Evolutionary conservation across 2,113 vertebrate genomes (phyloP), one percentile per base, ranked within the genome.

Genomic region (Lampris megalopsis): DNA sequence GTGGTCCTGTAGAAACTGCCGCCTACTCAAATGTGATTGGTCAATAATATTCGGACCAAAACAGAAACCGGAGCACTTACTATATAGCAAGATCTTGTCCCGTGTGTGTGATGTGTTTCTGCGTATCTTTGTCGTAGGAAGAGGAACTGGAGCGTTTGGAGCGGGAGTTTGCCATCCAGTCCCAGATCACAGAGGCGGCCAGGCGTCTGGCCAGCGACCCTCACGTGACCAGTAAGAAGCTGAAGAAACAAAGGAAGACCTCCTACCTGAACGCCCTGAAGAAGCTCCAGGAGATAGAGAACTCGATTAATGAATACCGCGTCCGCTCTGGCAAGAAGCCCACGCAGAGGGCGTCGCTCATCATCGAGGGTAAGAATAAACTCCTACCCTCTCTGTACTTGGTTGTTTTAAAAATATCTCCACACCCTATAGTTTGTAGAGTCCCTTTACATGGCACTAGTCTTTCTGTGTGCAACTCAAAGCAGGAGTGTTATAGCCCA

Each of bases 211-310:
- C 98, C 5, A 96, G 96, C 0, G 98, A 99, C 90, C 97, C 97
- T 0, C 97, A 98, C 0, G 95, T 98, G 85, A 97, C 93, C 95
- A 99, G 96, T 88, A 99, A 99, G 74, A 99, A 99, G 90, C 93
- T 99, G 92, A 98, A 97, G 93, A 99, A 99, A 59, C 98, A 99
- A 91, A 95, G 98, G 84, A 99, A 99, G 87, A 97, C 97, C 0
- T 99, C 97, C 3, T 99, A 99, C 74, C 95, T 99, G 84, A 99
- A 99, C 0, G 96, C 98, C 1, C 93, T 99, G 86, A 97, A 97
- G 91, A 99, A 99, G 79, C 95, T 99, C 62, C 98, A 99, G 93
- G 98, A 99, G 92, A 99, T 99, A 0, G 98, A 99, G 83, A 98
- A 98, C 0, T 95, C 96, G 36, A 98, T 99, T 93, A 99, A 99